phyloP scores from a whole-genome alignment of 1,140 invertebrate species.

The Drosophila repletoides region DNA sequence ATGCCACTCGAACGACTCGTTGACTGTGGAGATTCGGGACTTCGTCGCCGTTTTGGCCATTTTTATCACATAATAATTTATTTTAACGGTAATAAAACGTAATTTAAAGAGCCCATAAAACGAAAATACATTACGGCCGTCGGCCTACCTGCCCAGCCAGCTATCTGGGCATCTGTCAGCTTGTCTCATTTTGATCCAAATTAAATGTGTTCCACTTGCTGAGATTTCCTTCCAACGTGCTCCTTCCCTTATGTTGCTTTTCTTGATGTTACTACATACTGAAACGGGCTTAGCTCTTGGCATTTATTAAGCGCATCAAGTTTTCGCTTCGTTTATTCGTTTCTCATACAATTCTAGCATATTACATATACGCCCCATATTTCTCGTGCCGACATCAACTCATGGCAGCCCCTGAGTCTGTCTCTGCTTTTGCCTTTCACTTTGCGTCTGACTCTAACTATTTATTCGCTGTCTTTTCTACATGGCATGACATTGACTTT shows the following conservation, averaged over 20 bases:
- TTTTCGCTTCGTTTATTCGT: slow-evolving; percentile 11
- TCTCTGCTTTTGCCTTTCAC: background rate
- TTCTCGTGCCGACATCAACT: background rate
- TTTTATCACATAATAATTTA: slow-evolving; percentile 81
- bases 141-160: slow-evolving; percentile 4
- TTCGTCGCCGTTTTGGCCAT: slow-evolving; percentile 45
- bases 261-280: slow-evolving; percentile 2
- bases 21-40: background rate
- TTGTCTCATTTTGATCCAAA: slow-evolving; percentile 68
- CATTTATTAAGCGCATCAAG: slow-evolving; percentile 56
- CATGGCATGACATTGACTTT: slow-evolving; percentile 80
- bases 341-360: slow-evolving; percentile 47
- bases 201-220: slow-evolving; percentile 63
- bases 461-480: slow-evolving; percentile 75
- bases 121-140: slow-evolving; percentile 68
- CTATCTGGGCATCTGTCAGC: slow-evolving; percentile 63
- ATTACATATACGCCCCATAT: slow-evolving; percentile 68
- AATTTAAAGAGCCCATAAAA: slow-evolving; percentile 81
- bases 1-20: background rate
- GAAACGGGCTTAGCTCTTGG: slow-evolving; percentile 36
- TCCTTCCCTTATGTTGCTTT: background rate
- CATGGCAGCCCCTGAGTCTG: background rate
- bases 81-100: slow-evolving; percentile 81
- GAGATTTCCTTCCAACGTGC: slow-evolving; percentile 48
- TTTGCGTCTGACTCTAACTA: slow-evolving; percentile 34